Evolutionary conservation across 1,140 invertebrate genomes (phyloP), one percentile per base, ranked within the genome.

Genomic region (Melipona quadrifasciata): DNA sequence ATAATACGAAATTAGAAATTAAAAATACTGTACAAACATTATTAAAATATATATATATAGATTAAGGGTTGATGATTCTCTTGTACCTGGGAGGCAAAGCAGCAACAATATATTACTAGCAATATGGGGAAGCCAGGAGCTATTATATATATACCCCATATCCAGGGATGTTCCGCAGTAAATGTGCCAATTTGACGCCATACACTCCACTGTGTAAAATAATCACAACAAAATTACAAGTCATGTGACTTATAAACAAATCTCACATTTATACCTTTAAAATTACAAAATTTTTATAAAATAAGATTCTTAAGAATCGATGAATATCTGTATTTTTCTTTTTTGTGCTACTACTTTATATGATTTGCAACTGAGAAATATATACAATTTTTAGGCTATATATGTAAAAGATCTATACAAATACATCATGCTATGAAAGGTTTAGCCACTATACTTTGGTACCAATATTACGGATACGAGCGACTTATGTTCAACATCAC

Each of bases 151-250:
- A 98, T 96, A 77, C 96, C 97, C 97, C 98, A 99, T 84, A 99
- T 96, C 97, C 98, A 98, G 55, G 99, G 99, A 92, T 98, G 96
- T 81, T 98, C 97, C 89, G 98, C 97, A 82, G 98, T 98, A 89
- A 97, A 97, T 92, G 97, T 96, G 87, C 98, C 95, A 80, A 98
- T 94, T 86, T 97, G 97, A 92, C 97, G 96, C 92, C 99, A 95
- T 89, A 98, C 94, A 92, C 97, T 97, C 92, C 97, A 97, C 98
- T 98, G 77, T 80, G 21, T 67, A 76, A 88, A 88, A 86, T 80
- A 39, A 70, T 85, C n/a, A 70, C 39, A 21, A 70, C 39, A 21
- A 71, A 61, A 72, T 71, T 84, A 79, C 57, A 72, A 71, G 0
- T 61, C 12, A 21, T 65, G 19, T 65, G 74, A 67, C 1, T 85